Base-by-base conservation (phyloP, 2,888 invertebrate genomes). In the Aplocera efformata region DNA sequence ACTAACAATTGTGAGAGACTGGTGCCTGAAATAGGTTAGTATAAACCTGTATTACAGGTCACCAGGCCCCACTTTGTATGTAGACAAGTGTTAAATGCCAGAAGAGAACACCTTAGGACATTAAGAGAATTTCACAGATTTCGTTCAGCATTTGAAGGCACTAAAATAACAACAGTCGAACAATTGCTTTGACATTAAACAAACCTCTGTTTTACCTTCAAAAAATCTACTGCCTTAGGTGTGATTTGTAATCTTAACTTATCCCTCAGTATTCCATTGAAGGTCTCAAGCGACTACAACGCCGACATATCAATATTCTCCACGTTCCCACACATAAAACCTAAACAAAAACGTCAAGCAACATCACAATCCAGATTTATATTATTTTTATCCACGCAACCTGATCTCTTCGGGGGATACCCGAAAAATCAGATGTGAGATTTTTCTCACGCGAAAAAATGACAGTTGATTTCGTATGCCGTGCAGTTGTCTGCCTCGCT, bases 401-500 rank as follows among this genome's bases (percentile, higher is more conserved):
- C 58, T 65, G 74, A 85, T 83, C 75, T 70, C 85, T 48, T 63
- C 75, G 56, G 54, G 86, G 86, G 82, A 83, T 74, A 63, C 63
- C 68, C 68, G 60, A 71, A 63, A 79, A 85, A 86, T 84, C 84
- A 73, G 75, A 72, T 72, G 75, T 70, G 75, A 78, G 83, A 85
- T 85, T 83, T 84, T 85, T 88, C 86, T 84, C 86, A 84, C 85
- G 84, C 80, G 82, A 81, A 83, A 86, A 85, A 84, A 79, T 83
- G 81, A 80, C 83, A 76, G 72, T 72, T 69, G 74, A 80, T 78
- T 83, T 82, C 72, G 77, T 82, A 75, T 75, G 75, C 74, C 51
- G 68, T 60, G 60, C 66, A 65, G 70, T 66, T 52, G 60, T 53
- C 56, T 69, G 70, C 62, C 67, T 79, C 75, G 58, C 80, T 79